phyloP scores from a whole-genome alignment of 2,797 vertebrate genomes.

The Urocyon cinereoargenteus region DNA sequence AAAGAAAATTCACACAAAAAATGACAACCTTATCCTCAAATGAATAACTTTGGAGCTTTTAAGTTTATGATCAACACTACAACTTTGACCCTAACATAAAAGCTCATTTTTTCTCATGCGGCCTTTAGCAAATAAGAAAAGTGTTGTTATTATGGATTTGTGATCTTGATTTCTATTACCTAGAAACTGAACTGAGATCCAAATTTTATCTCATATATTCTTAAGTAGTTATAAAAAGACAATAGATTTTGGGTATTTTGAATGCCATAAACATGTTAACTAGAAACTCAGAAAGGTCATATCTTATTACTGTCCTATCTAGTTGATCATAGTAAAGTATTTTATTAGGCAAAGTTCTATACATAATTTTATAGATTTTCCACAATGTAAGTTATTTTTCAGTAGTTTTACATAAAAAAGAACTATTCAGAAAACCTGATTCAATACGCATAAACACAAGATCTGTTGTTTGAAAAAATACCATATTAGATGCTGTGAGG shows the following conservation, averaged over 20 bases:
- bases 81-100: conserved; percentile 41
- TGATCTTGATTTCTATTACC: neutral
- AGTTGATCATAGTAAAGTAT: neutral
- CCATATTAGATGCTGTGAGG: neutral
- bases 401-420: conserved; percentile 29
- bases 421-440: neutral
- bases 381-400: neutral
- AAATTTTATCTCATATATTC: neutral
- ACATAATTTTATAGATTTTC: neutral
- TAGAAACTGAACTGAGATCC: neutral
- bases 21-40: neutral
- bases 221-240: neutral
- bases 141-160: neutral
- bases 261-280: neutral
- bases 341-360: neutral
- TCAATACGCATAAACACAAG: neutral
- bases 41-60: neutral
- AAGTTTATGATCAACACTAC: neutral
- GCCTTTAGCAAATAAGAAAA: neutral
- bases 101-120: conserved; percentile 2
- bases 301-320: neutral
- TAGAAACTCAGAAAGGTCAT: neutral
- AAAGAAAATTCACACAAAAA: conserved; percentile 24
- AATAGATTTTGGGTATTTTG: neutral
- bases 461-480: conserved; percentile 10